Evolutionary conservation across 53 echinoderm and acorn worm species (phyloP).

Genomic region (Zoroaster sp.): DNA sequence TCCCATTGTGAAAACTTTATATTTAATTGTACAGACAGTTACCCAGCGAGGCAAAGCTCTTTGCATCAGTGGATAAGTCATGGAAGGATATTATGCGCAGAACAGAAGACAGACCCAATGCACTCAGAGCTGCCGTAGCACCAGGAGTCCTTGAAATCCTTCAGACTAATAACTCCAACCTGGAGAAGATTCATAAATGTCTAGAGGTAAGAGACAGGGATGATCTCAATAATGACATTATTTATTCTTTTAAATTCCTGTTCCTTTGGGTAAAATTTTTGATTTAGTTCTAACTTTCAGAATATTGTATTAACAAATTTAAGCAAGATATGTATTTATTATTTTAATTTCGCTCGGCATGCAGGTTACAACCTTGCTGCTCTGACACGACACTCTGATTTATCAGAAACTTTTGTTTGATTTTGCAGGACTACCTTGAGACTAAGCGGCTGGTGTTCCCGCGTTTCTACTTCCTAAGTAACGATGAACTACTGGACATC

Average conservation of each 20-base stretch:
- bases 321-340: no score
- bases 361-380: no score
- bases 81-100: constrained; percentile 99
- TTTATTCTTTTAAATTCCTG: no score
- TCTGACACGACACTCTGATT: no score
- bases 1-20: no score
- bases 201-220: constrained; percentile 95
- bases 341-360: no score
- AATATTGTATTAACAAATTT: no score
- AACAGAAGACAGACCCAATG: constrained; percentile 98
- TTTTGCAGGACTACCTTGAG: constrained; percentile 88
- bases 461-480: constrained; percentile 98
- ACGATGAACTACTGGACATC: constrained; percentile 97
- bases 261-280: no score
- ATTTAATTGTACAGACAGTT: constrained; percentile 71
- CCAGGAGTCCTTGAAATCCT: constrained; percentile 96
- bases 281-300: no score
- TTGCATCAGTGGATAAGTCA: constrained; percentile 90
- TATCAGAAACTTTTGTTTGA: neutral
- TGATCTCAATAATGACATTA: no score
- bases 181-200: constrained; percentile 97
- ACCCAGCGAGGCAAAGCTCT: constrained; percentile 95
- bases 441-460: constrained; percentile 98
- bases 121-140: constrained; percentile 89
- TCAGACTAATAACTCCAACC: constrained; percentile 95